Conservation (phyloP, 2,797 vertebrate genomes). For the Enteromius unitaeniatus region DNA sequence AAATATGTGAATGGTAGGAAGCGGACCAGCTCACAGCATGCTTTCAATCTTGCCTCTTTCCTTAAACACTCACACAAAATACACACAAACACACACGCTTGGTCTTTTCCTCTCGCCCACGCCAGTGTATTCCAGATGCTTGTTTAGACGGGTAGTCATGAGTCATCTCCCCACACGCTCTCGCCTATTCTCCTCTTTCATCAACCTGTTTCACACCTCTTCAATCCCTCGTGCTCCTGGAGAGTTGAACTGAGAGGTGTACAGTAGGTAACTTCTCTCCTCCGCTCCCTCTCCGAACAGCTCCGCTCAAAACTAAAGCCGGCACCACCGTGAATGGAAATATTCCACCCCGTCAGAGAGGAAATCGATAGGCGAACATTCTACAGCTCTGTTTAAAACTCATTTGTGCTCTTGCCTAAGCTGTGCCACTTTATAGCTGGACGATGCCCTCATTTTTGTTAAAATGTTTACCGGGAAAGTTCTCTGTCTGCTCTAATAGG, state of each 20-base stretch:
- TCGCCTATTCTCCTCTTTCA: constrained; percentile 52
- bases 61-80: not conserved
- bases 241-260: constrained; percentile 35
- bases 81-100: constrained; percentile 4
- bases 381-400: constrained; percentile 49
- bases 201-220: constrained; percentile 57
- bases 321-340: not conserved
- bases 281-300: constrained; percentile 17
- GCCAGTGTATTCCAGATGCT: constrained; percentile 42
- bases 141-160: constrained; percentile 47
- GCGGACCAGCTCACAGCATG: not conserved
- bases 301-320: constrained; percentile 13
- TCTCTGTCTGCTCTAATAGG: constrained; percentile 3
- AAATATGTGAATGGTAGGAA: constrained; percentile 33
- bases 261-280: constrained; percentile 45
- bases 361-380: constrained; percentile 52
- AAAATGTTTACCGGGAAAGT: constrained; percentile 43
- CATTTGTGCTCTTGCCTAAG: constrained; percentile 40
- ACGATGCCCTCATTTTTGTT: constrained; percentile 42
- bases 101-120: constrained; percentile 42
- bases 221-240: constrained; percentile 39
- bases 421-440: constrained; percentile 12
- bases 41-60: constrained; percentile 6
- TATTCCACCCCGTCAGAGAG: constrained; percentile 8
- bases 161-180: constrained; percentile 56